Evolutionary conservation across 37 sponge, comb jelly and placozoan species (phyloP).

Genomic region (Crambe crambe): DNA sequence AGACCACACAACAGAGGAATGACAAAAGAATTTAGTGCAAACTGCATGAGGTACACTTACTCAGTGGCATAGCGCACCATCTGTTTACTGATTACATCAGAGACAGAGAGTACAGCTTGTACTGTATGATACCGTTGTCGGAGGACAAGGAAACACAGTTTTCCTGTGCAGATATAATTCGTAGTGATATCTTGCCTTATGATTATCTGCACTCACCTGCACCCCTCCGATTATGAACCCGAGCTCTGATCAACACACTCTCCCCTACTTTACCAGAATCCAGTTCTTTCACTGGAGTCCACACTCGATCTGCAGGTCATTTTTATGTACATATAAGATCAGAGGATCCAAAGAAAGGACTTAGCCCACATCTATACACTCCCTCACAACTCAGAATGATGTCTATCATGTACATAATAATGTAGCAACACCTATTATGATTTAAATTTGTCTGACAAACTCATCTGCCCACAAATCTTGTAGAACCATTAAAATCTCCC

Average conservation of each 20-base stretch:
- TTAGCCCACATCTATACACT: no score
- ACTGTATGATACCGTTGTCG: slow-evolving; percentile 90
- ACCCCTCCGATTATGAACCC: slow-evolving; percentile 81
- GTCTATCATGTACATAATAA: no score
- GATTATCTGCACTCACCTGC: slow-evolving; percentile 63
- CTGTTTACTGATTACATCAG: slow-evolving; percentile 83
- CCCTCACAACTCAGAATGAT: no score
- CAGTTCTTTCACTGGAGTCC: slow-evolving; percentile 76
- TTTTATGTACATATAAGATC: no score
- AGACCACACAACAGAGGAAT: not conserved
- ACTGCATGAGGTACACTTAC: slow-evolving; percentile 44
- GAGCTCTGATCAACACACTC: slow-evolving; percentile 80
- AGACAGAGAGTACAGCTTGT: slow-evolving; percentile 81
- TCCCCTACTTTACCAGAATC: slow-evolving; percentile 49
- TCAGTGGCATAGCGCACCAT: slow-evolving; percentile 91
- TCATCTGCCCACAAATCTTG: no score
- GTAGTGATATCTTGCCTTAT: not conserved
- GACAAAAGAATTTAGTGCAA: not conserved
- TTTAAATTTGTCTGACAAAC: no score
- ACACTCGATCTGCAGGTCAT: slow-evolving; percentile 79
- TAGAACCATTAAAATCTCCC: no score
- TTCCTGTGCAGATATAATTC: no score
- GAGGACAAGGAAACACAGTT: slow-evolving; percentile 91
- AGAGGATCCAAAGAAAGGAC: no score
- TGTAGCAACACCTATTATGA: no score